phyloP scores from a whole-genome alignment of 1,140 invertebrate genomes.

The Geopemphigus sp. region DNA sequence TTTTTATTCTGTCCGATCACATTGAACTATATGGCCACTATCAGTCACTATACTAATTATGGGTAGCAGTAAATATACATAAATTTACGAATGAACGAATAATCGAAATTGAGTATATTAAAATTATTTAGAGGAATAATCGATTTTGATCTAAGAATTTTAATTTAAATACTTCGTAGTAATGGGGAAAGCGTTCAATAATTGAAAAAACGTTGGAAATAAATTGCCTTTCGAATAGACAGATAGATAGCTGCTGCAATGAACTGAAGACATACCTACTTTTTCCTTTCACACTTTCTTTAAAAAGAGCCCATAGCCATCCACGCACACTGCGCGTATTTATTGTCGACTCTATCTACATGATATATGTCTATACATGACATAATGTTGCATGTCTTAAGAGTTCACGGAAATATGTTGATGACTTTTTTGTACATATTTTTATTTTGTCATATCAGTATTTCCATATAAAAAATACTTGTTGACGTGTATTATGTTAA shows the following conservation, averaged over 20 bases:
- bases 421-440: not conserved
- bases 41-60: too few relatives aligned
- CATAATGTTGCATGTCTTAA: not conserved
- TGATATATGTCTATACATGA: not conserved
- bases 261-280: not conserved
- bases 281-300: conserved; percentile 38
- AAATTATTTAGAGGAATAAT: not conserved
- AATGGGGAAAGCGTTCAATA: not conserved
- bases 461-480: too few relatives aligned
- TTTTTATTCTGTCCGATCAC: too few relatives aligned
- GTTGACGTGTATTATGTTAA: too few relatives aligned
- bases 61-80: too few relatives aligned
- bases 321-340: not conserved
- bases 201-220: conserved; percentile 2
- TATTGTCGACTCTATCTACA: too few relatives aligned
- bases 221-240: conserved; percentile 5
- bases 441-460: too few relatives aligned
- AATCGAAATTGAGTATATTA: not conserved
- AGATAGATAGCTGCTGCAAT: not conserved
- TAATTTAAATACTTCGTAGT: not conserved
- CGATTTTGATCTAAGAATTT: not conserved
- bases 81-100: too few relatives aligned
- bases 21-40: too few relatives aligned
- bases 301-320: not conserved
- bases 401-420: not conserved